Percentiles rank a stretch among this genome's conserved stretches.
Conservation (phyloP, 2,113 vertebrate species). For the Ranitomeya variabilis region DNA sequence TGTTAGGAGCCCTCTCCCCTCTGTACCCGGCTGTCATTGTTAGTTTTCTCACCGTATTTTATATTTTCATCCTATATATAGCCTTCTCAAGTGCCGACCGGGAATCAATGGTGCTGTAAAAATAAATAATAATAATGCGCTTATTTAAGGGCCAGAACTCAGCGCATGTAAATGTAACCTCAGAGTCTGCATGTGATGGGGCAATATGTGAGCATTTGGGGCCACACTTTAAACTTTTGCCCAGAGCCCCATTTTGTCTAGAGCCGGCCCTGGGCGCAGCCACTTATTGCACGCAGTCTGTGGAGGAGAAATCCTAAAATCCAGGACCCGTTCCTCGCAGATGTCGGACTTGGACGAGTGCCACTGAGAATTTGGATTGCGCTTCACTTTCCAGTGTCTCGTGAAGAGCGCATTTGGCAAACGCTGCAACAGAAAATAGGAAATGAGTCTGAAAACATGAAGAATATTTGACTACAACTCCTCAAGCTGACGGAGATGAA, state of each 20-base stretch:
- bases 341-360: constrained; percentile 81
- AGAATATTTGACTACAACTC: constrained; percentile 78
- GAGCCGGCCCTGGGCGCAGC: constrained; percentile 71
- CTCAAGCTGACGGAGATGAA: constrained; percentile 70
- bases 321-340: constrained; percentile 78
- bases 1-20: too few species aligned
- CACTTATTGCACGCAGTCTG: constrained; percentile 71
- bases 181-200: too few species aligned
- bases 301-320: constrained; percentile 75
- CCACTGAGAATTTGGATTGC: constrained; percentile 80
- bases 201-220: too few species aligned
- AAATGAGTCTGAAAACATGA: constrained; percentile 79
- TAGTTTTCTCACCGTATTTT: too few species aligned
- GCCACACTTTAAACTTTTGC: too few species aligned
- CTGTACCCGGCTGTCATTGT: too few species aligned
- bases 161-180: too few species aligned
- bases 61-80: too few species aligned
- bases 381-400: constrained; percentile 79
- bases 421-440: constrained; percentile 74
- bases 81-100: too few species aligned
- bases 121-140: neutral
- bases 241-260: too few species aligned
- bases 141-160: neutral
- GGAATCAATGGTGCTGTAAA: too few species aligned
- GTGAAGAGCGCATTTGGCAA: constrained; percentile 77